Conservation (phyloP, 2,888 invertebrate species). For the Andrena dorsata region DNA sequence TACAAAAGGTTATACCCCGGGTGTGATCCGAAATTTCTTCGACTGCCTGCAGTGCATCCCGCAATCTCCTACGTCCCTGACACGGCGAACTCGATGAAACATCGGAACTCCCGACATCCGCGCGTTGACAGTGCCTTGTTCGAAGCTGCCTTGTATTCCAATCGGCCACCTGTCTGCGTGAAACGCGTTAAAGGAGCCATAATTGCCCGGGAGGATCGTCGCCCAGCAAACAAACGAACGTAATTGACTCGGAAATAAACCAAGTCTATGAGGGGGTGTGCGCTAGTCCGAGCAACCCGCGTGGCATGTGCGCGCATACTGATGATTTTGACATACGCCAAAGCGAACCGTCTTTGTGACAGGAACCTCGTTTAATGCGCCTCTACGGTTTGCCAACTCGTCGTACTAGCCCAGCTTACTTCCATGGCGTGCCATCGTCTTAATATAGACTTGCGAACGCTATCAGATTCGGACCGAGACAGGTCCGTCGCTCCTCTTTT, state of each 20-base stretch:
- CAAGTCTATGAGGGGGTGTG: slow-evolving; percentile 45
- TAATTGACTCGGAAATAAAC: slow-evolving; percentile 85
- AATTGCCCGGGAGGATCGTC: slow-evolving; percentile 82
- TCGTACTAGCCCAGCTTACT: slow-evolving; percentile 78
- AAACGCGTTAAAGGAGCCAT: slow-evolving; percentile 82
- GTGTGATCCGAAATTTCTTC: background rate
- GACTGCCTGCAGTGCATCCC: background rate
- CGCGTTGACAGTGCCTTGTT: slow-evolving; percentile 42
- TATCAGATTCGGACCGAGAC: slow-evolving; percentile 76
- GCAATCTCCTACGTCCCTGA: background rate
- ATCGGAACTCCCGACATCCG: slow-evolving; percentile 45
- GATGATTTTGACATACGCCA: slow-evolving; percentile 84
- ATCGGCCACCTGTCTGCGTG: slow-evolving; percentile 82
- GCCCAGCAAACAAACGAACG: slow-evolving; percentile 82
- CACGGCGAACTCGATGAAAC: background rate
- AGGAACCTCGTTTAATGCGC: slow-evolving; percentile 69
- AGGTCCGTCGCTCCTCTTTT: slow-evolving; percentile 49
- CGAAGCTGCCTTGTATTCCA: slow-evolving; percentile 45
- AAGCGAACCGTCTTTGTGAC: slow-evolving; percentile 84
- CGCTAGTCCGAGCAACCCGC: slow-evolving; percentile 36
- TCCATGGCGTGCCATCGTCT: slow-evolving; percentile 81
- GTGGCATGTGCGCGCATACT: slow-evolving; percentile 76
- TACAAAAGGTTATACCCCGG: too few relatives aligned
- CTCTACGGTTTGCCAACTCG: slow-evolving; percentile 50
- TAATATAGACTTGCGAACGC: slow-evolving; percentile 82